Evolutionary conservation across 53 echinoderm and acorn worm species (phyloP), one percentile per base, ranked within the genome.

Genomic region (Luidia sarsii): DNA sequence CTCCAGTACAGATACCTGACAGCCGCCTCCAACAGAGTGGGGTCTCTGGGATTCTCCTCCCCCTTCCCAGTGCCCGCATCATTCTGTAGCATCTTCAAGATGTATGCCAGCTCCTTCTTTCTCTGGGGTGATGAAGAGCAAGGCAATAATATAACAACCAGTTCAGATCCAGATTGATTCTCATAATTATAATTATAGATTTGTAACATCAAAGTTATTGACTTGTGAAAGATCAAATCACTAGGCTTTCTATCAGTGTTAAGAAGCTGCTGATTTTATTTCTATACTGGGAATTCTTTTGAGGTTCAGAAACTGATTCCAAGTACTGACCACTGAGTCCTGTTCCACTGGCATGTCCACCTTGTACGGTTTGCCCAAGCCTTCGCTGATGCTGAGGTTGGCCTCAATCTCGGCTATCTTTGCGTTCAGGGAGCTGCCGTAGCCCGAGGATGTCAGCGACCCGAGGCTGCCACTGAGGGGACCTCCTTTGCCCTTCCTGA

Each of bases 1-100:
- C 75, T 75, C 75, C 75, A 75, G 61, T 75, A 75, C 31, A 75
- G 46, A 32, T 75, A 75, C 31, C 61, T 61, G 32, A 75, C 43
- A 20, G 75, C 75, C 2, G 75, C 60, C 62, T 75, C 75, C 1
- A 75, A 30, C n/a, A 59, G 75, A 20, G 20, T 35, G 2, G 75
- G 46, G n/a, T 61, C 61, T 30, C 22, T 60, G 4, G 19, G 32
- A 25, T 21, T n/a, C 1, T 72, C 72, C 16, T n/a, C 19, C 5
- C 72, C 37, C 37, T 38, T 23, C 11, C 35, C 24, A 68, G 39
- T 48, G 9, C 43, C 60, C 22, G 46, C 46, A 2, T 75, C 75
- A 45, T 61, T 59, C 75, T 61, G 57, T 9, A 75, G 34, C 75
- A 60, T 75, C 75, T 75, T 75, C 46, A 75, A 45, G 75, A 75